Percentiles rank a stretch among this genome's conserved stretches.
phyloP scores from a whole-genome alignment of 2,113 vertebrate species.

The Salvelinus namaycush region DNA sequence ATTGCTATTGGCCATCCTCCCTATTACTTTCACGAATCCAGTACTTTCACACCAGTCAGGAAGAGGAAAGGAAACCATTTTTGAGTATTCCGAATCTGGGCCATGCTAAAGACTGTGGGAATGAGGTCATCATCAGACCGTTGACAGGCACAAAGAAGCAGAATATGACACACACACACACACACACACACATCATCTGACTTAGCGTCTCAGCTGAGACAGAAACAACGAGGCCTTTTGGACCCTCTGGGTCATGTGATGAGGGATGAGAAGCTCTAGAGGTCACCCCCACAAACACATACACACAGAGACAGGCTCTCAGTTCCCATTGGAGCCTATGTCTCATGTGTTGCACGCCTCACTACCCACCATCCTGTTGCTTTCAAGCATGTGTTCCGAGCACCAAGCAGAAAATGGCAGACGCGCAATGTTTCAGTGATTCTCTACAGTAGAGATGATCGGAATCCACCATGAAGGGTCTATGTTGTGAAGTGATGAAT shows the following conservation, averaged over 20 bases:
- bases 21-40: too few relatives aligned
- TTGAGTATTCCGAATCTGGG: background rate
- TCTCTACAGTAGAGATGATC: background rate
- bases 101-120: slow-evolving; percentile 19
- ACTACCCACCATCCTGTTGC: slow-evolving; percentile 21
- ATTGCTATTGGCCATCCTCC: too few relatives aligned
- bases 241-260: slow-evolving; percentile 27
- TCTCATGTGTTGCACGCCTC: slow-evolving; percentile 44
- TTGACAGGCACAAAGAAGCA: slow-evolving; percentile 36
- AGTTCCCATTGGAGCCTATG: slow-evolving; percentile 50
- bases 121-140: slow-evolving; percentile 51
- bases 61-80: too few relatives aligned
- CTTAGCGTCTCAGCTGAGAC: slow-evolving; percentile 23
- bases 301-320: slow-evolving; percentile 47
- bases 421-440: background rate
- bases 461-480: background rate
- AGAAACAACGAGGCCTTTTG: slow-evolving; percentile 59
- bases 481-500: background rate
- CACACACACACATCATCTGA: slow-evolving; percentile 45
- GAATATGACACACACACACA: slow-evolving; percentile 19
- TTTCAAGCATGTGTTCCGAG: background rate
- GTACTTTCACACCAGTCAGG: too few relatives aligned
- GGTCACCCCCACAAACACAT: slow-evolving; percentile 4
- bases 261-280: slow-evolving; percentile 26
- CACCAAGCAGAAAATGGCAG: too few relatives aligned